Evolutionary conservation across 2,888 invertebrate species (phyloP).

Genomic region (Mechanitis mazaeus): DNA sequence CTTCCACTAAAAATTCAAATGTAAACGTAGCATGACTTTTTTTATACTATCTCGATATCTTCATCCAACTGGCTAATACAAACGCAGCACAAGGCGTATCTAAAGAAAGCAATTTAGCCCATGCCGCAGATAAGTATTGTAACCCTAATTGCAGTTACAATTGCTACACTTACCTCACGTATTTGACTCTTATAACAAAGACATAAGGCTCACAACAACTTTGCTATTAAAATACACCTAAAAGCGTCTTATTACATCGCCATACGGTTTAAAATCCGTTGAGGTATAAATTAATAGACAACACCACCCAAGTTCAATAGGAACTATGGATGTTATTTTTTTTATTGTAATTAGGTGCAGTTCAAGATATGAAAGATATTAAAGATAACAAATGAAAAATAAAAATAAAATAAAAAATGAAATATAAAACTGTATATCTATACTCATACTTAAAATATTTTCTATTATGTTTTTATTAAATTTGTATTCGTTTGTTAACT

Average conservation of each 20-base stretch:
- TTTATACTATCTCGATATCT: neutral
- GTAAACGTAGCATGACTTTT: no score
- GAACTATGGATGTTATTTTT: no score
- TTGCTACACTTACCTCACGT: constrained; percentile 43
- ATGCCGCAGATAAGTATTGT: constrained; percentile 45
- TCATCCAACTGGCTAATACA: constrained; percentile 20
- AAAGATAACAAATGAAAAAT: no score
- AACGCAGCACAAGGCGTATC: constrained; percentile 44
- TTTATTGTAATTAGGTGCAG: no score
- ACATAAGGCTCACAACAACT: constrained; percentile 1
- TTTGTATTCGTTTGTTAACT: neutral
- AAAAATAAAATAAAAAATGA: no score
- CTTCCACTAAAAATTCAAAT: no score
- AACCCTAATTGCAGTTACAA: constrained; percentile 52
- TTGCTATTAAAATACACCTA: constrained; percentile 7
- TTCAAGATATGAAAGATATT: no score
- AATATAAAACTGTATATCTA: no score
- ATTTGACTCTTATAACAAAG: constrained; percentile 3
- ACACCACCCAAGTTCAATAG: no score
- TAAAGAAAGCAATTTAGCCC: constrained; percentile 57
- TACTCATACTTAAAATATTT: no score
- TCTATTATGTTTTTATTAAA: no score
- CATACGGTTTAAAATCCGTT: constrained; percentile 1
- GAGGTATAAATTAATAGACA: neutral
- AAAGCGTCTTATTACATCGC: constrained; percentile 3